Evolutionary conservation across 2,888 invertebrate species (phyloP), one percentile per base, ranked within the genome.

Genomic region (Tricholauxania praeusta): DNA sequence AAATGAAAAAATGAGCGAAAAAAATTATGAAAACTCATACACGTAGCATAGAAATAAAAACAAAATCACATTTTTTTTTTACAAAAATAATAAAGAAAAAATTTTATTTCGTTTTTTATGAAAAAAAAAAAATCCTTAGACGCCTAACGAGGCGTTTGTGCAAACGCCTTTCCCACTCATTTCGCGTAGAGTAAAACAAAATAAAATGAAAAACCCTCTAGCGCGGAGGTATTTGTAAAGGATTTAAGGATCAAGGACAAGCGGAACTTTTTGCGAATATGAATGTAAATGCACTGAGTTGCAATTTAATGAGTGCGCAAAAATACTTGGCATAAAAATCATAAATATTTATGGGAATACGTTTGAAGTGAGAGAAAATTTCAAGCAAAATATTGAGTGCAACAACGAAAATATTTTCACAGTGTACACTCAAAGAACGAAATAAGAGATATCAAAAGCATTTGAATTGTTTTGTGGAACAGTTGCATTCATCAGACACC

Each of bases 91-190:
- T 8, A 48, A 63, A 53, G 65, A 71, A 32, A 71, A 72, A 52
- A 65, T 28, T 28, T 22, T 28, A 67, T 74, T 74, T 72, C 76
- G 76, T 75, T 76, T 76, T 74, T 76, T 72, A 65, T 73, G 75
- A 74, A 75, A n/a, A n/a, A 73, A 76, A 77, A 74, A 77, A 74
- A 78, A 76, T 75, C 75, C 75, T 76, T 75, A 74, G 62, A 76
- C 72, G 74, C 71, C 77, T 76, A 78, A 78, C 73, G 74, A 78
- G 76, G 74, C 78, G 75, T 76, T 78, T 76, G 72, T 69, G 63
- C 70, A 63, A 62, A 63, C 70, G 70, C 70, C 63, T 53, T 49
- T 22, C 52, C 62, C n/a, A 49, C 51, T 49, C 70, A 39, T 47
- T 22, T 52, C 22, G 53, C 15, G 15, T 8, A 62, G 17, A 15